Base-by-base conservation (phyloP, 2,113 vertebrate genomes). In the Danionella cerebrum region DNA sequence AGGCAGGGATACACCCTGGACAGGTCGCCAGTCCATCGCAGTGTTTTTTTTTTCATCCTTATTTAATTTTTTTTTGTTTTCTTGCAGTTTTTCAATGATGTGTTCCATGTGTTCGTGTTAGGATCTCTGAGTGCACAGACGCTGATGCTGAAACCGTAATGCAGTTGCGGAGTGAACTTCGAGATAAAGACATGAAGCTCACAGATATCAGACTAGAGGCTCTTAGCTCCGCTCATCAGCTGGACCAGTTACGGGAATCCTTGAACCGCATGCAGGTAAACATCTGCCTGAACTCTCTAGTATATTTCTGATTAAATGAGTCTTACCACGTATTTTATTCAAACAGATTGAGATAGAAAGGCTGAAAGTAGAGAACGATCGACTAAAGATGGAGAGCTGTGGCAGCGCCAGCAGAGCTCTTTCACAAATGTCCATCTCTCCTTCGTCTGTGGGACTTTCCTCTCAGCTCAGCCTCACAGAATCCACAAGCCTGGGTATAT, bases 231-330 rank as follows among this genome's bases (percentile, higher is more conserved):
- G 92, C 92, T 54, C 92, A 94, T 73, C 92, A 94, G 31, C 87
- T 94, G 36, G 92, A 94, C 83, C 91, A 93, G 81, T 90, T 94
- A 71, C 83, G 91, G 42, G 92, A 94, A 79, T 90, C 90, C 69
- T 93, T 94, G 91, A 94, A 92, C 80, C 83, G 89, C 59, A 93
- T 94, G 92, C 92, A 94, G 90, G 92, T 94, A 42, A 79, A 83
- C 12, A 14, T 21, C 38, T 31, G 9, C 9, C 47, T 47, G 16
- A 25, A 47, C 18, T n/a, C n/a, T n/a, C n/a, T n/a, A 8, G 4
- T n/a, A 39, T 3, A 12, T 25, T 5, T 36, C 5, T 24, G 8
- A 36, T 29, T 9, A 19, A 9, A 44, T n/a, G 41, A 27, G 27
- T 52, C 25, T 16, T 8, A 18, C 29, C 16, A 2, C 6, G 7